These are phyloP conservation scores for Chrysina gloriosa DNA, from an alignment of 2,888 invertebrate genomes.

Conservation along the genomic window DNA sequence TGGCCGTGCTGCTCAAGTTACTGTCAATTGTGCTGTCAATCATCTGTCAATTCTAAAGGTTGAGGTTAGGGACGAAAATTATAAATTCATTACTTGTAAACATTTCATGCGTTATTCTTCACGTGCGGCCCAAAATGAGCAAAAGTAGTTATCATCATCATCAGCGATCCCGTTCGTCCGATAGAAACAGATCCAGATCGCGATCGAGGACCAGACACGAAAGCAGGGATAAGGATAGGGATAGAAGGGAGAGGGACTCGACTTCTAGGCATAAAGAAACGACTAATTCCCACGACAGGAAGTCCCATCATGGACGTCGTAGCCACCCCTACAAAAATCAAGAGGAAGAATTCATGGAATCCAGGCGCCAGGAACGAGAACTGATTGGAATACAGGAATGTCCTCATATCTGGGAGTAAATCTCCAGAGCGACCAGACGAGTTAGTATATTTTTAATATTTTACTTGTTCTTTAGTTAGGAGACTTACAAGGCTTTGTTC, in stretches of 20 bases:
- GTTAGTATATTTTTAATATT: slow-evolving; percentile 64
- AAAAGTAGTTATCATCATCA: slow-evolving; percentile 6
- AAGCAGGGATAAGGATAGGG: background rate
- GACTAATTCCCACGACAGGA: slow-evolving; percentile 23
- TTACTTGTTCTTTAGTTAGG: background rate
- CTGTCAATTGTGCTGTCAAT: too few relatives aligned
- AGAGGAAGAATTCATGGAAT: slow-evolving; percentile 77
- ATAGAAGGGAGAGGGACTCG: slow-evolving; percentile 21
- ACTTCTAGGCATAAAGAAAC: slow-evolving; percentile 31
- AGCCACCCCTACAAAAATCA: slow-evolving; percentile 53
- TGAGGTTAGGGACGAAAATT: too few relatives aligned
- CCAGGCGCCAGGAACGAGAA: slow-evolving; percentile 79
- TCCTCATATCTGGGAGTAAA: slow-evolving; percentile 78
- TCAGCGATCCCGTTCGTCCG: slow-evolving; percentile 1
- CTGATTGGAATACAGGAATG: slow-evolving; percentile 78
- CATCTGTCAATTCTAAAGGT: too few relatives aligned
- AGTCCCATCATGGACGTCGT: slow-evolving; percentile 25
- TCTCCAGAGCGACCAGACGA: slow-evolving; percentile 75
- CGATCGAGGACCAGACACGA: slow-evolving; percentile 30
- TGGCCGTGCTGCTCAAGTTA: too few relatives aligned
- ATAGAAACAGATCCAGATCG: slow-evolving; percentile 35
- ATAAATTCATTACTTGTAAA: too few relatives aligned
- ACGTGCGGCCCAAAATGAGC: too few relatives aligned
- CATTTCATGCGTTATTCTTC: too few relatives aligned
- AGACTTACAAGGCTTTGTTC: too few relatives aligned